A percentile compares a stretch with the other conserved stretches of the same genome.
Evolutionary conservation across 2,888 invertebrate genomes (phyloP).

Genomic region (Mythimna ferrago): DNA sequence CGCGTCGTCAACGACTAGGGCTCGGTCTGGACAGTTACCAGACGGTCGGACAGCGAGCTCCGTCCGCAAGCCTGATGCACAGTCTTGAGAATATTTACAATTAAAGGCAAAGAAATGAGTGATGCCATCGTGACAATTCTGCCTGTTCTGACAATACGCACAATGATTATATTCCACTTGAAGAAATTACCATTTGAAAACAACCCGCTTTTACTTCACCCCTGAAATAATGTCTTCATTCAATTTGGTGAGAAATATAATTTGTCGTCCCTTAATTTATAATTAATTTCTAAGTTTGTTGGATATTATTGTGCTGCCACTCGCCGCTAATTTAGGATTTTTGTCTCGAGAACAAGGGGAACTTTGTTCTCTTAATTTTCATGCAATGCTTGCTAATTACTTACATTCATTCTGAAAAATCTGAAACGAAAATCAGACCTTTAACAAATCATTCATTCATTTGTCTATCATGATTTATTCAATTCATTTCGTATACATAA

Average conservation of each 20-base stretch:
- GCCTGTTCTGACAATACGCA: conserved; percentile 43
- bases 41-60: too few relatives aligned
- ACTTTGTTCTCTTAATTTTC: conserved; percentile 55
- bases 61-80: too few relatives aligned
- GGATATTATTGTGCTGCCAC: conserved; percentile 69
- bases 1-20: too few relatives aligned
- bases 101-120: conserved; percentile 2
- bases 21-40: too few relatives aligned
- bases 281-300: conserved; percentile 81
- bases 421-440: conserved; percentile 26
- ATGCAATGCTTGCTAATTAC: conserved; percentile 56
- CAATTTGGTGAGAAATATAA: conserved; percentile 76
- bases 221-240: conserved; percentile 77
- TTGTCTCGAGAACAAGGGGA: conserved; percentile 59
- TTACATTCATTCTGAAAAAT: conserved; percentile 29
- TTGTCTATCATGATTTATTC: conserved; percentile 25
- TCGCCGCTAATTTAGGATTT: conserved; percentile 72
- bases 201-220: conserved; percentile 72
- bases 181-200: conserved; percentile 76
- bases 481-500: conserved; percentile 16
- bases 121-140: conserved; percentile 13
- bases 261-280: conserved; percentile 80
- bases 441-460: conserved; percentile 17
- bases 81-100: conserved; percentile 9
- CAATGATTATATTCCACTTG: conserved; percentile 63